phyloP scores from a whole-genome alignment of 2,113 vertebrate species.

The Pituophis catenifer region DNA sequence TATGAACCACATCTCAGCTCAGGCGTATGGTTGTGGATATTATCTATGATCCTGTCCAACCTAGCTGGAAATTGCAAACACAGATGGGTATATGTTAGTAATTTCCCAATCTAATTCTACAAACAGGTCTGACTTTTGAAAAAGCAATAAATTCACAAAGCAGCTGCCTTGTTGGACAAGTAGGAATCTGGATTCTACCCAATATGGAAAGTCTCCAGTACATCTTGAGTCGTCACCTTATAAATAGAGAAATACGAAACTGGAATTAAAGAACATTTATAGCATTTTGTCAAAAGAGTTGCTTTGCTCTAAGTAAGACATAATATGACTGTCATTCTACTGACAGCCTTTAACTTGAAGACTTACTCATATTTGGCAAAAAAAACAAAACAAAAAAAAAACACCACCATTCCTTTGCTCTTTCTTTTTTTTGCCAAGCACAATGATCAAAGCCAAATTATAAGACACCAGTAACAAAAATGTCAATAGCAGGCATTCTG shows the following conservation, averaged over 20 bases:
- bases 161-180: not conserved
- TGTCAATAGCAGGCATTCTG: not conserved
- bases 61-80: not conserved
- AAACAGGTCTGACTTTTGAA: not conserved
- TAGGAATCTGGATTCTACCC: not conserved
- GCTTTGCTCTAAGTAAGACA: not conserved
- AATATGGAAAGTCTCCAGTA: not conserved
- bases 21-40: not conserved
- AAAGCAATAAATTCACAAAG: not conserved
- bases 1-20: not conserved
- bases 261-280: not conserved
- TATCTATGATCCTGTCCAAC: not conserved
- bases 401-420: not conserved
- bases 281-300: not conserved
- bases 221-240: not conserved
- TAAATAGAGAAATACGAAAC: not conserved
- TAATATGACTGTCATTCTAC: not conserved
- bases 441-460: not conserved
- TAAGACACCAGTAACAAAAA: not conserved
- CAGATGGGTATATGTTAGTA: not conserved
- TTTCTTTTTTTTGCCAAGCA: not conserved
- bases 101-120: not conserved
- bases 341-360: not conserved
- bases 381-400: not conserved
- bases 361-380: not conserved